These are phyloP conservation scores for Columbina picui DNA, from an alignment of 2,113 vertebrate genomes.

Conservation along the genomic window DNA sequence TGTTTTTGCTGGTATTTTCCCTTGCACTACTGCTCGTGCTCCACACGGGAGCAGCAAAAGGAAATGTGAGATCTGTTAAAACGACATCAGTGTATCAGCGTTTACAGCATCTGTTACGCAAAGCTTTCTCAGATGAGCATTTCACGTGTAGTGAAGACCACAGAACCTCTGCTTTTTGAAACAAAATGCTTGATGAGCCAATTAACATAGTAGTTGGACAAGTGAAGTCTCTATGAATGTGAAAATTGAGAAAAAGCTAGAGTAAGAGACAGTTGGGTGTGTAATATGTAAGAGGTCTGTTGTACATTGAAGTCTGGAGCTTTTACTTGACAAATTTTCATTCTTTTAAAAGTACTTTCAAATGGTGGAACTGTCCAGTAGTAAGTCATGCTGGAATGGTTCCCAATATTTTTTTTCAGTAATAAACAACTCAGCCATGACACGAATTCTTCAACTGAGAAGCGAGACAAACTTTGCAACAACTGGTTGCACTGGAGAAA, in stretches of 20 bases:
- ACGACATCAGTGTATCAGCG: rapidly evolving
- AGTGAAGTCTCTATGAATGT: not conserved
- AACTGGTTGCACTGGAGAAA: not conserved
- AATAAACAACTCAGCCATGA: not conserved
- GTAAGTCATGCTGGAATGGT: not conserved
- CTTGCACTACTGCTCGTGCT: not conserved
- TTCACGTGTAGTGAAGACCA: rapidly evolving
- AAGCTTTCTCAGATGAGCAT: not conserved
- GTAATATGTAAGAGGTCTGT: not conserved
- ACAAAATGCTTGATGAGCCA: not conserved
- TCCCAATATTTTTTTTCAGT: not conserved
- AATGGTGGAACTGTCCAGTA: not conserved
- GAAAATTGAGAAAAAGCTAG: not conserved
- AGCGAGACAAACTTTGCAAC: not conserved
- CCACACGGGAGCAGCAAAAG: constrained; percentile 13
- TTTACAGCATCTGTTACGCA: not conserved
- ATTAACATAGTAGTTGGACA: not conserved
- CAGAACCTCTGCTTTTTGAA: not conserved
- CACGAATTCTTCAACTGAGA: not conserved
- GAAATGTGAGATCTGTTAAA: not conserved
- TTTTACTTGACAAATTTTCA: not conserved
- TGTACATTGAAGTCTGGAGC: not conserved
- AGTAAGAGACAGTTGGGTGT: not conserved
- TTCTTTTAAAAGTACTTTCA: not conserved
- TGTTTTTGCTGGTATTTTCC: not conserved